These are phyloP conservation scores for Pterois miles DNA, from an alignment of 2,797 vertebrate species.

Conservation along the genomic window DNA sequence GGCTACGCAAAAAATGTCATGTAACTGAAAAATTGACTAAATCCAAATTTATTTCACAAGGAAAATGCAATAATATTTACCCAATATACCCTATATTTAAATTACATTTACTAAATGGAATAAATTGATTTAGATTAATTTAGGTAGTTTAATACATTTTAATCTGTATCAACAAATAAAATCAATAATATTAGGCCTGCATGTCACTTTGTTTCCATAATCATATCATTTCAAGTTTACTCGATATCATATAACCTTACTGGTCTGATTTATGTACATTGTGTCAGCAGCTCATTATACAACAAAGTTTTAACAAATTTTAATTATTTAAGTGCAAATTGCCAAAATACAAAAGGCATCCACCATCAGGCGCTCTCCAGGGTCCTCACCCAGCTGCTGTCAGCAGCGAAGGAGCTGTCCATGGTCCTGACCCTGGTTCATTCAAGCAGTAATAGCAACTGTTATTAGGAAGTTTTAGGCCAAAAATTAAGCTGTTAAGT, in stretches of 20 bases:
- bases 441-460: no score
- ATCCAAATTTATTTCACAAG: neutral
- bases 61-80: neutral
- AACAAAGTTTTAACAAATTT: neutral
- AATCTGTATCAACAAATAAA: neutral
- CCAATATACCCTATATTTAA: neutral
- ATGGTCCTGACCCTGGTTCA: slow-evolving; percentile 19
- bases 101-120: neutral
- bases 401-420: slow-evolving; percentile 22
- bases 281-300: neutral
- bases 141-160: neutral
- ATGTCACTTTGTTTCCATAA: neutral
- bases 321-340: neutral
- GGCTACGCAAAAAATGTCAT: neutral
- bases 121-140: neutral
- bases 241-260: neutral
- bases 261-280: neutral
- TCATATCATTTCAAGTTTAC: neutral
- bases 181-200: neutral
- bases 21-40: neutral
- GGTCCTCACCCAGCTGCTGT: neutral
- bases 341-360: neutral
- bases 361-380: neutral
- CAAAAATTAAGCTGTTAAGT: neutral
- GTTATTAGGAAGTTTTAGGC: neutral